Percentiles rank a stretch among this genome's conserved stretches.
These are phyloP conservation scores for Rynchops niger DNA, from an alignment of 2,113 vertebrate species.

Conservation along the genomic window DNA sequence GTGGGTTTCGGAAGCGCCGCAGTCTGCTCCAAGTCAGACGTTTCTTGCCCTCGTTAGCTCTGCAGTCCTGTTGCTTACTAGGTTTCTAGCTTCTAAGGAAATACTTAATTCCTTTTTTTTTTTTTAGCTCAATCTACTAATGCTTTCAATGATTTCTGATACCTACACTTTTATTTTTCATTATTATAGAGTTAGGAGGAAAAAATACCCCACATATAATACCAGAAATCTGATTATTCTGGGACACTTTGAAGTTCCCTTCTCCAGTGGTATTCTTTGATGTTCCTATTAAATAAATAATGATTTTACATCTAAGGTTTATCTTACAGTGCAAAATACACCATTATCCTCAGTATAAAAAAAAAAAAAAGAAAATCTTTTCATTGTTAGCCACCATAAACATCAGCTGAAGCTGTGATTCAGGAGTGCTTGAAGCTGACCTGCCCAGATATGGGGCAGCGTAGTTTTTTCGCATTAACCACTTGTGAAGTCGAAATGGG, in stretches of 20 bases:
- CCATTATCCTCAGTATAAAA: constrained; percentile 54
- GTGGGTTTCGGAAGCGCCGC: background rate
- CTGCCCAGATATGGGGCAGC: constrained; percentile 24
- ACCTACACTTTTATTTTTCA: background rate
- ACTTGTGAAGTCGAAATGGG: constrained; percentile 34
- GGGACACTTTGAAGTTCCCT: constrained; percentile 38
- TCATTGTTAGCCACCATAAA: constrained; percentile 38
- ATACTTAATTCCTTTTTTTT: background rate
- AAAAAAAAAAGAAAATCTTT: background rate
- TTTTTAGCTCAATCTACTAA: background rate
- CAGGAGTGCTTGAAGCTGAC: constrained; percentile 50
- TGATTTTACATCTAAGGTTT: constrained; percentile 46
- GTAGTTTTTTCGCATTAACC: background rate
- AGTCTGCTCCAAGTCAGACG: background rate
- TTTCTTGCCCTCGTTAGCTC: background rate
- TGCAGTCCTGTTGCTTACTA: background rate
- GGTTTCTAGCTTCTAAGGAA: background rate
- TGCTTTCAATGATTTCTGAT: constrained; percentile 1
- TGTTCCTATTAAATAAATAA: constrained; percentile 49
- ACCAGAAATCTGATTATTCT: constrained; percentile 38
- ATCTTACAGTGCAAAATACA: constrained; percentile 39
- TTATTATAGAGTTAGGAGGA: background rate
- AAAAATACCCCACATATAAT: background rate
- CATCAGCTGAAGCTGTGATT: constrained; percentile 25
- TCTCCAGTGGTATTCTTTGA: constrained; percentile 34